Base-by-base conservation (phyloP, 2,113 vertebrate genomes). In the Dicentrarchus labrax region DNA sequence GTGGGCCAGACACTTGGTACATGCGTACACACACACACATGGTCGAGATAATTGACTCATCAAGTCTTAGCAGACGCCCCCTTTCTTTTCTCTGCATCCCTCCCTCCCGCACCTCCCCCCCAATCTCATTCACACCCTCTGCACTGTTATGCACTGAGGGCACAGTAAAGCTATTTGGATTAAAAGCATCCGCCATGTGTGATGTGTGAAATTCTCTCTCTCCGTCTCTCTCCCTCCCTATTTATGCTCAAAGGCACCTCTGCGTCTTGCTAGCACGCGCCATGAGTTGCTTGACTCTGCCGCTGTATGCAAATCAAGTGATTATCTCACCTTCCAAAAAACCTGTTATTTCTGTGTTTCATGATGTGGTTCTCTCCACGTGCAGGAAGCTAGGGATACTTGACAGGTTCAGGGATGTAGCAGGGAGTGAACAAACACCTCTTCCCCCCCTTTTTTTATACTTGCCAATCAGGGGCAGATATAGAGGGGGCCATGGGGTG, bases 11-110 rank as follows among this genome's bases (percentile, higher is more conserved):
- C 76, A 83, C 41, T 24, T 19, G 5, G 41, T 72, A 74, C 59
- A 73, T 54, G 51, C 67, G 54, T 8, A 16, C 70, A 69, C 41
- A 64, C 38, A 61, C 21, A 51, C 64, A 67, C 21, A 53, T 17
- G 62, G 53, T 76, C 75, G 36, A n/a, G 48, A 83, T 82, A 86
- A 91, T 88, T 89, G 84, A 91, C 84, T 89, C 89, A 84, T 91
- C 77, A 72, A 73, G 68, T 60, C 62, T 81, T 82, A 65, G 45
- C 81, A 72, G 72, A 74, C 76, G 73, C 67, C 54, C 54, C 6
- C 43, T 10, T 11, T 71, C 48, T 56, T 61, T 75, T 53, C 50
- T 41, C 64, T 19, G 19, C 9, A 22, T 2, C 17, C 4, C 16
- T 22, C 13, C 12, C 5, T 11, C n/a, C 36, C 12, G 30, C 30